Base-by-base conservation (phyloP, 2,113 vertebrate species). In the Ageneiosus marmoratus region DNA sequence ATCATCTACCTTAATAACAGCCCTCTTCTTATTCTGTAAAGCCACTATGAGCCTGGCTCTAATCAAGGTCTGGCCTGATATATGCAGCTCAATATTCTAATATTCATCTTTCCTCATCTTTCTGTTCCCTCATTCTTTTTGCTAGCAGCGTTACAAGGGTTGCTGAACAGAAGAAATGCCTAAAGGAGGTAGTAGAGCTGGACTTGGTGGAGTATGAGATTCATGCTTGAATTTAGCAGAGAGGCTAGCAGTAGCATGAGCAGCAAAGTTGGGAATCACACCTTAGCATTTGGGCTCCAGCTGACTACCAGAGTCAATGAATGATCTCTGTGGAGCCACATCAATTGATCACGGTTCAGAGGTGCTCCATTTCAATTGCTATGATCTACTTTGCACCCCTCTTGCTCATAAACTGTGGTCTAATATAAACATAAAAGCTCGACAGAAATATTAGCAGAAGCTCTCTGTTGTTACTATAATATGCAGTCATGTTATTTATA, bases 1-100 rank as follows among this genome's bases (percentile, higher is more conserved):
- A 85, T 86, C 85, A 80, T 82, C 83, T 80, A 34, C 77, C 58
- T 70, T 79, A 80, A 83, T 63, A 84, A 84, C n/a, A 82, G 63
- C 82, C 79, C 69, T 67, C 22, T 58, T 77, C 65, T 60, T 74
- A 79, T 86, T 82, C 65, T 34, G 67, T 60, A 79, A 79, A 65
- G 56, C 41, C 51, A 76, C 72, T 70, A 84, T 85, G 81, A 85
- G 79, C 58, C 41, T 55, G 77, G 79, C 37, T 79, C 84, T 87
- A 86, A 88, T 88, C 55, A 74, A 85, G 48, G 51, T 75, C 82
- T 87, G 82, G 80, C 85, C 85, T 87, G 85, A 89, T 84, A 81
- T 84, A 84, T 82, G 69, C 50, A 48, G 41, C 67, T 84, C 78
- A 55, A 41, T 83, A 81, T 78, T 60, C 32, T 18, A n/a, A 76